Base-by-base conservation (phyloP, 2,888 invertebrate species). In the Sarcophaga carnaria region DNA sequence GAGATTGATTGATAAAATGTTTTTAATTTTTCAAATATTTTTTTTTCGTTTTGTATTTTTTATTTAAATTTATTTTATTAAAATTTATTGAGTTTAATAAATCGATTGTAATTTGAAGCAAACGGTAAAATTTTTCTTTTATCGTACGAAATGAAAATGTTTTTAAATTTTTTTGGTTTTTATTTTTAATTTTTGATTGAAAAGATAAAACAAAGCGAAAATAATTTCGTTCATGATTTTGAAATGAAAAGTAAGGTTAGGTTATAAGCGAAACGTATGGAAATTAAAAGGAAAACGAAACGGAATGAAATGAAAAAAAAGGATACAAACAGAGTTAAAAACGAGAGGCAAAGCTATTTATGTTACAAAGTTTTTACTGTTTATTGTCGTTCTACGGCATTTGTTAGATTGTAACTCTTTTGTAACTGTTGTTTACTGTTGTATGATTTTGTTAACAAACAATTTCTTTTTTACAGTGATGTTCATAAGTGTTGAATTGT, bases 161-260 rank as follows among this genome's bases (percentile, higher is more conserved):
- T 14, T 54, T 14, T 54, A 14, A 37, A 37, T 37, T 37, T 37
- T 8, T 37, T 37, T 37, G 37, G 37, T 37, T 54, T 54, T 54
- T 14, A 4, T 17, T 54, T 54, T 80, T 75, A 37, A 76, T 79
- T 84, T 84, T 74, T 70, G 69, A 59, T 84, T 76, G 64, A 80
- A 84, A 54, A 54, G 17, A 75, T 66, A 76, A 85, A 86, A 86
- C 72, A 81, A 86, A 86, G 87, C 80, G 72, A 67, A 78, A 67
- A 74, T 66, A 83, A 67, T 74, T 74, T 69, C 71, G 54, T 84
- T 78, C 75, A 85, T 86, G 77, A 83, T 80, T 80, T 80, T 62
- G 78, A 74, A 79, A 80, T 63, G 59, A 76, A 84, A 84, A 71
- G 22, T 72, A 27, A 71, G 49, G 60, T 80, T 80, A 66, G 66